phyloP scores from a whole-genome alignment of 35 echinoderm and acorn worm genomes.

The Lytechinus variegatus region DNA sequence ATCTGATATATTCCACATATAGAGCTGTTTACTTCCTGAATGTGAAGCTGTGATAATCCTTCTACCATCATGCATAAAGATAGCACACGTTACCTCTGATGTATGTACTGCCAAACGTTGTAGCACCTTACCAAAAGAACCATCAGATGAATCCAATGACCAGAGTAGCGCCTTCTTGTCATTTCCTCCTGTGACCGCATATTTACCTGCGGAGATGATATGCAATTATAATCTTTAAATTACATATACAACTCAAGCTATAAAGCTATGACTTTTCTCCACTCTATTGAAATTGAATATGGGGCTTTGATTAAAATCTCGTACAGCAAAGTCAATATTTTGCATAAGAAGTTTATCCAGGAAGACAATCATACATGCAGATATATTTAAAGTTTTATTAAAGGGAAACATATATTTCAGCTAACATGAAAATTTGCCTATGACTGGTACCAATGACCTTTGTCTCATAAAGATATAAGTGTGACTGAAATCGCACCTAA shows the following conservation, averaged over 20 bases:
- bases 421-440: no score
- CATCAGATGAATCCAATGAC: neutral
- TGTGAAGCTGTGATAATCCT: constrained; percentile 61
- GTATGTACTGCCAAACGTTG: constrained; percentile 12
- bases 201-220: neutral
- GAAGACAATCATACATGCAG: neutral
- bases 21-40: constrained; percentile 62
- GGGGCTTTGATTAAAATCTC: no score
- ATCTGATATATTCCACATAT: constrained; percentile 59
- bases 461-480: no score
- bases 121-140: neutral
- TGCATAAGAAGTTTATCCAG: no score
- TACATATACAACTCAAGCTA: neutral
- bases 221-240: neutral
- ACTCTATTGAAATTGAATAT: no score
- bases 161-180: constrained; percentile 19
- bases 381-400: no score
- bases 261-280: no score
- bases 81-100: constrained; percentile 8
- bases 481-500: no score
- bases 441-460: no score
- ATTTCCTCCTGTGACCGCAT: neutral
- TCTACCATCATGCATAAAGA: constrained; percentile 55
- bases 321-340: no score
- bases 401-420: no score